Base-by-base conservation (phyloP, 2,888 invertebrate genomes). In the Papilio protenor region DNA sequence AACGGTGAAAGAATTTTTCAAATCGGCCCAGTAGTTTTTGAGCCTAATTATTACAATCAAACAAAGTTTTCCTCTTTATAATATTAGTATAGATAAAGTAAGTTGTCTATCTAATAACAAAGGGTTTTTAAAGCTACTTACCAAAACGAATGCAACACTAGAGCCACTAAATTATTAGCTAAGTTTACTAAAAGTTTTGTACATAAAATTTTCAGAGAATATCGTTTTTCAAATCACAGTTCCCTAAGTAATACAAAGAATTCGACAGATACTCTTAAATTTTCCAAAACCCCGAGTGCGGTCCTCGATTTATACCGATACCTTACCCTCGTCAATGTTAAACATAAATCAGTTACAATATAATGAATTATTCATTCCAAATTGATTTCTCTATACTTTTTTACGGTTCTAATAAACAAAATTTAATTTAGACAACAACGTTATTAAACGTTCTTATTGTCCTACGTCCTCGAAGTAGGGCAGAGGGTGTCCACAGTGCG, bases 331-430 rank as follows among this genome's bases (percentile, higher is more conserved):
- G 59, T 76, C 59, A 71, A 76, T 45, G 76, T 49, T 71, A 71
- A 71, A 70, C 76, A 76, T 70, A 76, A 76, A 76, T 76, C 76
- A 70, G n/a, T 76, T 76, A 47, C 45, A 70, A 69, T 27, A 70
- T 69, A 70, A 76, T 70, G 57, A 70, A 71, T 59, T 57, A 76
- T 71, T 76, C 47, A 59, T 49, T 40, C 11, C 11, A 71, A 27
- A 49, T 72, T 52, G 52, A 55, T 45, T 66, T 66, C 66, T 45
- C 3, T 66, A 21, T 66, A n/a, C 21, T 45, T 66, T 66, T 21
- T 66, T 66, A 4, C 0, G 40, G 12, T 8, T 4, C 12, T 45
- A 6, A n/a, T 4, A 40, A 66, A 33, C 40, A 6, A 14, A 18
- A 40, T n/a, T 10, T n/a, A 18, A 66, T 40, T 40, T 40, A 66